Evolutionary conservation across 2,888 invertebrate genomes (phyloP).

Genomic region (Netelia fuscicornis): DNA sequence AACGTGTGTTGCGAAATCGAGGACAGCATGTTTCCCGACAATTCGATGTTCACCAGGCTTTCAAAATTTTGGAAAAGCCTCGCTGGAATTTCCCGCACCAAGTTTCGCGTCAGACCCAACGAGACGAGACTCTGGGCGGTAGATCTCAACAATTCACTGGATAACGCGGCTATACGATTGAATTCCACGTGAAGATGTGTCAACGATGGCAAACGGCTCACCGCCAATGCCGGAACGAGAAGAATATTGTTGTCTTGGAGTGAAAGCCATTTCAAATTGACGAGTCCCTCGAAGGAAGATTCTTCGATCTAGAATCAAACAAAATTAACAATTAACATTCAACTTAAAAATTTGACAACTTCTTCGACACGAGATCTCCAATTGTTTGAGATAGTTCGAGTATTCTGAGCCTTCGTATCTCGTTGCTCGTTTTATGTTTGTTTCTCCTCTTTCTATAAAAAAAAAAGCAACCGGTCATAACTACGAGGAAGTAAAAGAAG

Average conservation of each 20-base stretch:
- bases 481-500: slow-evolving; percentile 11
- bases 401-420: neutral
- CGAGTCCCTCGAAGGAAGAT: slow-evolving; percentile 93
- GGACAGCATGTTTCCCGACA: slow-evolving; percentile 92
- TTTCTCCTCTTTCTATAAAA: neutral
- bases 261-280: slow-evolving; percentile 91
- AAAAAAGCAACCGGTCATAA: neutral
- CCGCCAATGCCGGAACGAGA: slow-evolving; percentile 92
- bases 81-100: slow-evolving; percentile 93
- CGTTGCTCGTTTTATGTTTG: neutral
- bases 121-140: slow-evolving; percentile 89
- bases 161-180: slow-evolving; percentile 94
- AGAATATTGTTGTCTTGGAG: slow-evolving; percentile 95
- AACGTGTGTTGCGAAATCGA: slow-evolving; percentile 91
- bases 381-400: neutral
- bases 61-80: slow-evolving; percentile 93
- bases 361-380: no score
- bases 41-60: slow-evolving; percentile 89
- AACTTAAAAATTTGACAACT: neutral
- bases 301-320: slow-evolving; percentile 90
- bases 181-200: slow-evolving; percentile 92
- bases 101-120: slow-evolving; percentile 93
- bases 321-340: slow-evolving; percentile 4
- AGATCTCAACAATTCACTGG: slow-evolving; percentile 91
- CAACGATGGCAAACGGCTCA: slow-evolving; percentile 92